These are phyloP conservation scores for Hypsibius dujardini DNA, from an alignment of 1,140 invertebrate species.

Conservation along the genomic window DNA sequence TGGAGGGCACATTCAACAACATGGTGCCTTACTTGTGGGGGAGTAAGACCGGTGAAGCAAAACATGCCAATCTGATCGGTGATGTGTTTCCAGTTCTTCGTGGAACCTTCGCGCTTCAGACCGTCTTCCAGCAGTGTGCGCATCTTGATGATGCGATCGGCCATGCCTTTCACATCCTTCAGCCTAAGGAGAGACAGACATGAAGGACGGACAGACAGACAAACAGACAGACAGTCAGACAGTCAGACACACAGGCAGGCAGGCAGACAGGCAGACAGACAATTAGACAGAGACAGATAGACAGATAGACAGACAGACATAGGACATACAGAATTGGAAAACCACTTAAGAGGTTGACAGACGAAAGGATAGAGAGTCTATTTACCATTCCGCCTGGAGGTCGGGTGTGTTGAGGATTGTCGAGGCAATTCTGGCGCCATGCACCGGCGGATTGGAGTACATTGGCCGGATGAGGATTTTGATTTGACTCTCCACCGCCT, in stretches of 20 bases:
- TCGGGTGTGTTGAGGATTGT: constrained; percentile 56
- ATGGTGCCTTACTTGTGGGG: constrained; percentile 46
- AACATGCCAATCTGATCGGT: constrained; percentile 99
- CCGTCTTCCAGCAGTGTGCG: constrained; percentile 54
- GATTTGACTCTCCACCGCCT: constrained; percentile 71
- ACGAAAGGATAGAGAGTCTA: too few relatives aligned
- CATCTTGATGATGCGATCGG: constrained; percentile 84
- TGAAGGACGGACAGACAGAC: too few relatives aligned
- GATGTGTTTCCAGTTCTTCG: constrained; percentile 76
- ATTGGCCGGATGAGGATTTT: constrained; percentile 88
- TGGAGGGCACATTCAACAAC: constrained; percentile 5
- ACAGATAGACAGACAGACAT: too few relatives aligned
- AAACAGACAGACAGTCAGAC: too few relatives aligned
- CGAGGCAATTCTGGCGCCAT: constrained; percentile 72
- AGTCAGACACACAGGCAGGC: too few relatives aligned
- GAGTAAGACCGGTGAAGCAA: constrained; percentile 83
- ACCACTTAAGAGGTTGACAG: too few relatives aligned
- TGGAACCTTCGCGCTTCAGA: constrained; percentile 66
- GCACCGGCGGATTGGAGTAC: constrained; percentile 92
- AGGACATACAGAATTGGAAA: too few relatives aligned
- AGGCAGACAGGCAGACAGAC: too few relatives aligned
- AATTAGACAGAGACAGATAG: too few relatives aligned
- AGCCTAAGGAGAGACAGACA: constrained; percentile 41
- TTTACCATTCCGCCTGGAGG: constrained; percentile 59
- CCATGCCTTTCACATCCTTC: constrained; percentile 84